Conservation (phyloP, 2,888 invertebrate genomes). For the Drosophila ustulata region DNA sequence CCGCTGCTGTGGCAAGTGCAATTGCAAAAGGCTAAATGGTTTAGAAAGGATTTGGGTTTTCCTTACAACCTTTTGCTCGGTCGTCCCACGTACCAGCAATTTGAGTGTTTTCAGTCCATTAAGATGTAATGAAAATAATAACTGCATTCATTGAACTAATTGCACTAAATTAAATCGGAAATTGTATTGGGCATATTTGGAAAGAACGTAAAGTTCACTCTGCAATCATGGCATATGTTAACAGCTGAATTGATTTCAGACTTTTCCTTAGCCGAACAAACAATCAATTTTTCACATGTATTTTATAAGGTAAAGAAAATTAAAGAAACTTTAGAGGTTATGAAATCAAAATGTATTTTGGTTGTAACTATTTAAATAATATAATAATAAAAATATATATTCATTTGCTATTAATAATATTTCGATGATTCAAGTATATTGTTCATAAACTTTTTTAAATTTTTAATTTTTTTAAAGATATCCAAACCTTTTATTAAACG, state of each 20-base stretch:
- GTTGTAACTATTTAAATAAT: too few species aligned
- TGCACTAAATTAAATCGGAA: constrained; percentile 3
- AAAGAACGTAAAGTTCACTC: not conserved
- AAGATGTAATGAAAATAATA: constrained; percentile 1
- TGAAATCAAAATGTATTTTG: too few species aligned
- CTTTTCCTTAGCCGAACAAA: too few species aligned
- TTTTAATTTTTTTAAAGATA: too few species aligned
- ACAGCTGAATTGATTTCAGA: not conserved
- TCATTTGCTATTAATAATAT: too few species aligned
- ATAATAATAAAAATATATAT: too few species aligned
- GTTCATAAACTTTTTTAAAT: too few species aligned
- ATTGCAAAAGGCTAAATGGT: constrained; percentile 53
- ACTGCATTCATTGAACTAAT: constrained; percentile 6
- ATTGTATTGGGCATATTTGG: not conserved
- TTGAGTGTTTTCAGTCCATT: constrained; percentile 33
- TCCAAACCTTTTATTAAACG: too few species aligned
- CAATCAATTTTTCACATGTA: too few species aligned
- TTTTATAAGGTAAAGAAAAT: too few species aligned
- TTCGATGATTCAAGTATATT: too few species aligned
- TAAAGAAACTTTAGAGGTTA: too few species aligned
- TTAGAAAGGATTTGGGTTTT: constrained; percentile 77
- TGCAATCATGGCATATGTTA: rapidly evolving
- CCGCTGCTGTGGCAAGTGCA: constrained; percentile 35
- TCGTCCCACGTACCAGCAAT: constrained; percentile 21
- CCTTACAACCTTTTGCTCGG: constrained; percentile 16